Conservation (phyloP, 2,888 invertebrate genomes). For the Seira ritae region DNA sequence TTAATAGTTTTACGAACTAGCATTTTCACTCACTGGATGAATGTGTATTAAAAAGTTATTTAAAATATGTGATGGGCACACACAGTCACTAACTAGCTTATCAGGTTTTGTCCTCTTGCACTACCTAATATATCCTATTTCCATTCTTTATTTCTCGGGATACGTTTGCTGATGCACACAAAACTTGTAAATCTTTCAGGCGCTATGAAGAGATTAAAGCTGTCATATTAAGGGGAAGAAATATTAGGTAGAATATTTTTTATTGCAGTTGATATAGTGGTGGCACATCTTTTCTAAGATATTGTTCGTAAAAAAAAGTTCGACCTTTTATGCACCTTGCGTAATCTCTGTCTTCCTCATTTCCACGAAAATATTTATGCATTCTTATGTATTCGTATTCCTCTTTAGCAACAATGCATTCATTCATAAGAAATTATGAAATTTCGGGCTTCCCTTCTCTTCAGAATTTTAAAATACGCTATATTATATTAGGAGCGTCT, state of each 20-base stretch:
- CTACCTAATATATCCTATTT: no score
- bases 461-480: no score
- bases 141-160: slow-evolving; percentile 6
- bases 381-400: not conserved
- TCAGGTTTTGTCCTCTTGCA: slow-evolving; percentile 33
- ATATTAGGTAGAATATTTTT: slow-evolving; percentile 52
- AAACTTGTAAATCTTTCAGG: slow-evolving; percentile 62
- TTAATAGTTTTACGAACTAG: no score
- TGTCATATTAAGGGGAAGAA: slow-evolving; percentile 62
- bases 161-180: slow-evolving; percentile 42
- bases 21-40: no score
- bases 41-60: no score
- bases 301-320: slow-evolving; percentile 4
- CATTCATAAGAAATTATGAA: slow-evolving; percentile 2
- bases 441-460: no score
- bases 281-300: not conserved
- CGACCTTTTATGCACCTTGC: slow-evolving; percentile 14
- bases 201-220: slow-evolving; percentile 56
- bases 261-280: not conserved
- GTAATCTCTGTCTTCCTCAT: slow-evolving; percentile 4
- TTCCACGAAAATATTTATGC: not conserved
- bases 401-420: not conserved
- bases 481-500: no score
- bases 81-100: slow-evolving; percentile 32
- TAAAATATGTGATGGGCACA: not conserved